Evolutionary conservation across 2,888 invertebrate genomes (phyloP), one percentile per base, ranked within the genome.

Genomic region (Electrophaes corylata): DNA sequence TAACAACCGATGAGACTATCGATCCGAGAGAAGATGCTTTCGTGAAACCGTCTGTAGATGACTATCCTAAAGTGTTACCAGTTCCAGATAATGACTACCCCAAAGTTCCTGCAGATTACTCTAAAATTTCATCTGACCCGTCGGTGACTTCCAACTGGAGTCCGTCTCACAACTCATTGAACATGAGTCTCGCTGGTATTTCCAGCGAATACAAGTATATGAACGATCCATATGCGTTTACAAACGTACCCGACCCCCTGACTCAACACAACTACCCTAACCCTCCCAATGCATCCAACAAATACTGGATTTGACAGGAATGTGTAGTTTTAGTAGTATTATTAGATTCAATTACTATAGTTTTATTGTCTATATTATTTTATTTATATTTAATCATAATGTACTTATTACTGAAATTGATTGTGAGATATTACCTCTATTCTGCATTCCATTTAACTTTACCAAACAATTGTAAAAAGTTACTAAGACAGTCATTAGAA

Each of bases 81-180:
- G 64, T 68, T 72, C 85, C 86, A 76, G 68, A 70, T 73, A 87
- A 74, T 69, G 94, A 94, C 72, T 94, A 94, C 70, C 90, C 93
- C 12, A 94, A 94, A 84, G 81, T 88, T 79, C 87, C 91, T 78
- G 81, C 91, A 63, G 91, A 91, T 72, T 91, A 91, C 70, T 89
- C 92, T 45, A 92, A 92, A 79, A 80, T 91, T 35, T 66, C 91
- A 14, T 74, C 79, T 12, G 94, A 94, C 71, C 92, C 93, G 29
- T 82, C 81, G 12, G 72, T 92, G 39, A 84, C 93, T 63, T 86
- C 93, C 0, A 94, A 93, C 69, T 92, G 92, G 92, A 92, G 88
- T 69, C 88, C 92, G 4, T 88, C 92, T 3, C 90, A 92, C 54
- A 88, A 86, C 65, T 84, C 91, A 11, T 72, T 92, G 37, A 92